Percentiles rank a stretch among this genome's conserved stretches.
Evolutionary conservation across 2,113 vertebrate genomes (phyloP).

Genomic region (Synodontis membranacea): DNA sequence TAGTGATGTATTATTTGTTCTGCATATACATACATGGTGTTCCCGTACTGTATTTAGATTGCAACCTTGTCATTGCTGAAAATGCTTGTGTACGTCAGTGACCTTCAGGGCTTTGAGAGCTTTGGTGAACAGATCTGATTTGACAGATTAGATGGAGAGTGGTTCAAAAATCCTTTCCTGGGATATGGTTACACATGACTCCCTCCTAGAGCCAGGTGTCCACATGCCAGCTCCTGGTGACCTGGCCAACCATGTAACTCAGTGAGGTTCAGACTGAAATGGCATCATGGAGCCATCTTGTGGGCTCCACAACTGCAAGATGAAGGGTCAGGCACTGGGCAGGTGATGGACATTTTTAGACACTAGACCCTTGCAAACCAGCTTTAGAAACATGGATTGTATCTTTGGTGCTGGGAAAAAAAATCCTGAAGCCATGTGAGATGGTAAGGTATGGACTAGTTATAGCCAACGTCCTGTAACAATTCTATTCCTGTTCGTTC

Average conservation of each 20-base stretch:
- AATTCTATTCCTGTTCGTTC: neutral
- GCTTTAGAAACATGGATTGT: neutral
- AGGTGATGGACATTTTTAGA: neutral
- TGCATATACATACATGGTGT: too few species aligned
- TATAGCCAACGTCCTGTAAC: neutral
- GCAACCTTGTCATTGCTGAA: neutral
- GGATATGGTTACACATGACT: neutral
- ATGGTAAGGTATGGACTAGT: too few species aligned
- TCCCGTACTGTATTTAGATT: neutral
- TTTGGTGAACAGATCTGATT: neutral
- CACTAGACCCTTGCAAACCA: neutral
- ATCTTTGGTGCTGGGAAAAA: neutral
- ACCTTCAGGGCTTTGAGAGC: neutral
- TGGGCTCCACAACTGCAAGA: too few species aligned
- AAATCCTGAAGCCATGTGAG: neutral
- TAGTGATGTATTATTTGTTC: neutral
- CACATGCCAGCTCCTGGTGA: neutral
- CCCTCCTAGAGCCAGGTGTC: neutral
- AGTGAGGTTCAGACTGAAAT: neutral
- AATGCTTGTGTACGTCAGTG: neutral
- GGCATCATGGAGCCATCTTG: too few species aligned
- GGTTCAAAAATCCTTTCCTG: neutral
- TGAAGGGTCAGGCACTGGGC: too few species aligned
- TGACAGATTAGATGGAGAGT: neutral
- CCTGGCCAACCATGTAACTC: neutral